These are phyloP conservation scores for Crematogaster levior DNA, from an alignment of 2,888 invertebrate species.

Conservation along the genomic window DNA sequence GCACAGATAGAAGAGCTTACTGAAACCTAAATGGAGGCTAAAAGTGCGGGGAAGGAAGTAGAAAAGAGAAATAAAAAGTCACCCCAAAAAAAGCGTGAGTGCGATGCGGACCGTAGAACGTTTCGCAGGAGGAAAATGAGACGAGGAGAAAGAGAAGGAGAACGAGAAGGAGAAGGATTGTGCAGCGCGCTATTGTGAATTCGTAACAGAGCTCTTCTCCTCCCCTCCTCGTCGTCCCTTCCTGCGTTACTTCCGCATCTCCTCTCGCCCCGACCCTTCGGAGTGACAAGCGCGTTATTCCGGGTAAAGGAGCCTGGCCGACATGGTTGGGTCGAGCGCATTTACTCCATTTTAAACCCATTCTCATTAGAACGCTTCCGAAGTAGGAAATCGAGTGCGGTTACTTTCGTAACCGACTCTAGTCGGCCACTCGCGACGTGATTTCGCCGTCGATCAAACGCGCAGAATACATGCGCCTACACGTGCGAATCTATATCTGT, in stretches of 20 bases:
- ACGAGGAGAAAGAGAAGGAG: not conserved
- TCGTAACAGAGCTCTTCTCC: slow-evolving; percentile 59
- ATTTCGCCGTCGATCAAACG: slow-evolving; percentile 41
- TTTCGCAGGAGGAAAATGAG: slow-evolving; percentile 18
- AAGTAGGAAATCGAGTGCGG: slow-evolving; percentile 30
- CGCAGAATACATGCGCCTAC: slow-evolving; percentile 26
- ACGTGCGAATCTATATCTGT: slow-evolving; percentile 41
- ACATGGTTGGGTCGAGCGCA: slow-evolving; percentile 17
- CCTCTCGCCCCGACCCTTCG: slow-evolving; percentile 1
- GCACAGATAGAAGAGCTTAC: slow-evolving; percentile 52
- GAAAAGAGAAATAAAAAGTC: slow-evolving; percentile 6
- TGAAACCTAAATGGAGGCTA: slow-evolving; percentile 46
- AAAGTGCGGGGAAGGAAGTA: slow-evolving; percentile 15
- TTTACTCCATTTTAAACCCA: slow-evolving; percentile 29
- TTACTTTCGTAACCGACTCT: slow-evolving; percentile 4
- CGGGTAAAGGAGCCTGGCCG: slow-evolving; percentile 15
- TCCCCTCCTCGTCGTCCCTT: slow-evolving; percentile 53
- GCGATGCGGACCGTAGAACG: slow-evolving; percentile 3
- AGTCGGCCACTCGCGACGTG: slow-evolving; percentile 9
- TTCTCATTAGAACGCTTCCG: slow-evolving; percentile 23
- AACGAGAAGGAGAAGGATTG: slow-evolving; percentile 68
- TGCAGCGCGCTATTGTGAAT: slow-evolving; percentile 81
- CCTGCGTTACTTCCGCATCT: slow-evolving; percentile 54
- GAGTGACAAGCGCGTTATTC: slow-evolving; percentile 22
- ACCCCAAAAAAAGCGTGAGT: slow-evolving; percentile 21